phyloP scores from a whole-genome alignment of 2,888 invertebrate genomes.

The Phymatocera aterrima region DNA sequence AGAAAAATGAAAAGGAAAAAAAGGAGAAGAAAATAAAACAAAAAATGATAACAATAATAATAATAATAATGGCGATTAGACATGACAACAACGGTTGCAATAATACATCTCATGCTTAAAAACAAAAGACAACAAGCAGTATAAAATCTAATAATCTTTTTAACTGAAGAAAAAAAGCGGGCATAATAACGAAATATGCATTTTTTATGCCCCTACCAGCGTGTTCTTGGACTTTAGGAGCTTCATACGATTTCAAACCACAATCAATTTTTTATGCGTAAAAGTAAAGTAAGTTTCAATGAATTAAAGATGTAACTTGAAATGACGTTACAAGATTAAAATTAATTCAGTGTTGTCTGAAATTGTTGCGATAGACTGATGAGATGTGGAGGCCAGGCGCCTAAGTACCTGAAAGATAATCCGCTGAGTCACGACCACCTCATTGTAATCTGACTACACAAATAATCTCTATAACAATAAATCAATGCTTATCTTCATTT shows the following conservation, averaged over 20 bases:
- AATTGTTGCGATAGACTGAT: conserved; percentile 42
- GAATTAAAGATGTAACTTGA: background rate
- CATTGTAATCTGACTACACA: conserved; percentile 27
- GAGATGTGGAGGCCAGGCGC: conserved; percentile 42
- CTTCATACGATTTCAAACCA: conserved; percentile 28
- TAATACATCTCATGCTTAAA: conserved; percentile 41
- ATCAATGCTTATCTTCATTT: background rate
- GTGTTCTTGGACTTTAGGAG: conserved; percentile 39
- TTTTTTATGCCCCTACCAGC: conserved; percentile 16
- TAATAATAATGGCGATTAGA: conserved; percentile 37
- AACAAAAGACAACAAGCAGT: background rate
- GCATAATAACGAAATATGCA: background rate
- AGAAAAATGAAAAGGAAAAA: background rate
- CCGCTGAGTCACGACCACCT: conserved; percentile 41
- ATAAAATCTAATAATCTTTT: conserved; percentile 10
- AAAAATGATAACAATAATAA: conserved; percentile 7
- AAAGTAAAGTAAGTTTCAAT: conserved; percentile 35
- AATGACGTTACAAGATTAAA: background rate
- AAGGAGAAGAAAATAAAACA: background rate
- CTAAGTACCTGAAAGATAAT: conserved; percentile 42
- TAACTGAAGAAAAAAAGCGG: background rate
- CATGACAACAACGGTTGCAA: conserved; percentile 44
- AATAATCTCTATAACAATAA: conserved; percentile 18
- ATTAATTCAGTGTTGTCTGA: background rate
- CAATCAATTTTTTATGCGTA: conserved; percentile 33